Percentiles rank a stretch among this genome's conserved stretches.
Conservation (phyloP, 2,888 invertebrate species). For the Oscheius sp. region DNA sequence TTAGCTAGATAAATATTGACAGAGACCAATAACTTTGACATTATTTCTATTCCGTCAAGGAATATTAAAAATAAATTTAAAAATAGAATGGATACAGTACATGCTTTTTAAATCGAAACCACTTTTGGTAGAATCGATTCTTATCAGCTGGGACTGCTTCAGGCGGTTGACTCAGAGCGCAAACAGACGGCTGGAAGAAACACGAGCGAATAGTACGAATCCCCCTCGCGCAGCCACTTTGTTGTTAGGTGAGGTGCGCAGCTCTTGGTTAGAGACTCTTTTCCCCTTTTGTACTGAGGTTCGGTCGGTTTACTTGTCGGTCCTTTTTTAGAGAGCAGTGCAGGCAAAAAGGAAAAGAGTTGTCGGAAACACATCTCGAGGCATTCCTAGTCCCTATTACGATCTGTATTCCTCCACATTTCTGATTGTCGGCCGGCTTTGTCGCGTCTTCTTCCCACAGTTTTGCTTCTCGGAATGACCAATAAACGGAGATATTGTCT, state of each 20-base stretch:
- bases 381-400: too few species aligned
- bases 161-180: slow-evolving; percentile 34
- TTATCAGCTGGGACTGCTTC: slow-evolving; percentile 39
- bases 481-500: too few species aligned
- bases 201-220: slow-evolving; percentile 34
- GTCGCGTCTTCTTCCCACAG: too few species aligned
- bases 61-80: background rate
- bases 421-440: too few species aligned
- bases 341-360: too few species aligned
- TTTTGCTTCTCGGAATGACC: too few species aligned
- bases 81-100: background rate
- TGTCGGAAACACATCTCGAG: too few species aligned
- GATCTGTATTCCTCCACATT: too few species aligned
- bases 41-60: background rate
- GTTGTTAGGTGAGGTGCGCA: slow-evolving; percentile 13
- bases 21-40: slow-evolving; percentile 12
- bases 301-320: background rate
- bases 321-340: background rate
- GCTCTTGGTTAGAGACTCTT: background rate
- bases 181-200: slow-evolving; percentile 33
- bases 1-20: slow-evolving; percentile 34
- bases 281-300: too few species aligned
- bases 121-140: slow-evolving; percentile 33
- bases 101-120: slow-evolving; percentile 9
- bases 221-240: slow-evolving; percentile 24